A percentile compares a stretch with the other conserved stretches of the same genome.
These are phyloP conservation scores for Condylura cristata DNA, from an alignment of 2,113 vertebrate species.

Conservation along the genomic window DNA sequence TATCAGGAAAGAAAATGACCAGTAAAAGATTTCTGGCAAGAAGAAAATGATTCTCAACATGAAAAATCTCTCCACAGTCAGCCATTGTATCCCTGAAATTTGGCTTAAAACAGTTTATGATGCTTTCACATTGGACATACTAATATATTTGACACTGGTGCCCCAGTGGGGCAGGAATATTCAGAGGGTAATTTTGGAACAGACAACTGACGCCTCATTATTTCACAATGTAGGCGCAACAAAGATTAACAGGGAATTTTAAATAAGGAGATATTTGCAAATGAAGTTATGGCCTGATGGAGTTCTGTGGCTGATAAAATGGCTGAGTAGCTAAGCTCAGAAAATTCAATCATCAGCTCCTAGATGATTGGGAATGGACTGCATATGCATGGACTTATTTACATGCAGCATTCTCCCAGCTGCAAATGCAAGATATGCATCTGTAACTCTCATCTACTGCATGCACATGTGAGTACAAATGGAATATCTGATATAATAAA, in stretches of 20 bases:
- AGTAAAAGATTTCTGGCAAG: neutral
- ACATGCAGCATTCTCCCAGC: neutral
- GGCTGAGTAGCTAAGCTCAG: neutral
- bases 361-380: neutral
- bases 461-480: neutral
- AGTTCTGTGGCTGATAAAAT: neutral
- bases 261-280: slow-evolving; percentile 40
- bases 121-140: neutral
- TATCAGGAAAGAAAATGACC: neutral
- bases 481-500: neutral
- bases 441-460: neutral
- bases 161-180: neutral
- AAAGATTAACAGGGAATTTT: neutral
- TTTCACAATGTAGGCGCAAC: neutral
- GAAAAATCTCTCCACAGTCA: neutral
- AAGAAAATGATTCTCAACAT: neutral
- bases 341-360: neutral
- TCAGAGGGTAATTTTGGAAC: neutral
- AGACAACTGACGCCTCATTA: neutral
- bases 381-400: neutral
- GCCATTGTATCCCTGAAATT: neutral
- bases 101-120: neutral
- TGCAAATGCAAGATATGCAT: neutral
- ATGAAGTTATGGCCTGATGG: neutral
- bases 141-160: neutral